phyloP scores from a whole-genome alignment of 1,140 invertebrate genomes.

The Drosophila burlai region DNA sequence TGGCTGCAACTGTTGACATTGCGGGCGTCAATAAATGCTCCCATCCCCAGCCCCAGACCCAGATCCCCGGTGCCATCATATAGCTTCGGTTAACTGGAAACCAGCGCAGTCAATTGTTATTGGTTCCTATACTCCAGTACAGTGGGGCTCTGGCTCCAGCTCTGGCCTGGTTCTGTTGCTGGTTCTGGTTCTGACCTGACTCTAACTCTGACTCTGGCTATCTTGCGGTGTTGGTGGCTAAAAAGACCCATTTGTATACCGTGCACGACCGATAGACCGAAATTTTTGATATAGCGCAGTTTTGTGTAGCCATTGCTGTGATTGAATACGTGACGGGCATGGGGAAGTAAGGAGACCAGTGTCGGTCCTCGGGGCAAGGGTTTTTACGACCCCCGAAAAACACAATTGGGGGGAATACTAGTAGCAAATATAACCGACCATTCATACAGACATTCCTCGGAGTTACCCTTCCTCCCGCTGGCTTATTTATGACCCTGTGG shows the following conservation, averaged over 20 bases:
- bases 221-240: conserved; percentile 29
- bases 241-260: conserved; percentile 73
- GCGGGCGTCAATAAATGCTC: conserved; percentile 73
- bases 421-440: conserved; percentile 28
- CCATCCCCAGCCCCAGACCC: background rate
- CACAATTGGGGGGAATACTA: conserved; percentile 17
- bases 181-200: background rate
- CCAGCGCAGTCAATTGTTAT: conserved; percentile 45
- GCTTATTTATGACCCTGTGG: conserved; percentile 55
- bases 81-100: conserved; percentile 62
- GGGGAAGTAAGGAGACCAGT: conserved; percentile 30
- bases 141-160: background rate
- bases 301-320: conserved; percentile 81
- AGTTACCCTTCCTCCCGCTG: conserved; percentile 9
- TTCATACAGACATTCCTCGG: conserved; percentile 13
- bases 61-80: conserved; percentile 13
- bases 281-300: conserved; percentile 82
- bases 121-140: conserved; percentile 7
- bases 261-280: conserved; percentile 65
- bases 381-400: conserved; percentile 52
- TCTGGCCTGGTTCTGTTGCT: background rate
- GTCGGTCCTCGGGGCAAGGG: conserved; percentile 53
- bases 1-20: conserved; percentile 81
- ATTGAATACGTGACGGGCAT: conserved; percentile 79
- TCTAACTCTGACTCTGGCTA: conserved; percentile 1